A percentile compares a stretch with the other conserved stretches of the same genome.
Evolutionary conservation across 2,113 vertebrate species (phyloP).

Genomic region (Odobenus rosmarus): DNA sequence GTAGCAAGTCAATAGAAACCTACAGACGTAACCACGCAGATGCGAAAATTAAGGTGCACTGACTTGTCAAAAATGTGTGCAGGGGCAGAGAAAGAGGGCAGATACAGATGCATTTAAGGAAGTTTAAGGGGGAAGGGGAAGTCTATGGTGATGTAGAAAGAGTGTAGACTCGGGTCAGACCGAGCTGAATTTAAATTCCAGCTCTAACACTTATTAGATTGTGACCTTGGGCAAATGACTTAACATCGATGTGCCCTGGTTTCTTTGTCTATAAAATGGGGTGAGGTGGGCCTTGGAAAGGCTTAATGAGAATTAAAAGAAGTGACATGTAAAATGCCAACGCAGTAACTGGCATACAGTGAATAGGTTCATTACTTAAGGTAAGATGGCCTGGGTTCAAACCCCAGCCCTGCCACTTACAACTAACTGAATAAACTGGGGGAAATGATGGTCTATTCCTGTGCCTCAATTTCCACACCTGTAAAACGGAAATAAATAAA

Average conservation of each 20-base stretch:
- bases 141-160: neutral
- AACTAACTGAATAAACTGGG: conserved; percentile 12
- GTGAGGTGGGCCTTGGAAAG: neutral
- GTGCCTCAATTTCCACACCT: conserved; percentile 33
- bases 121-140: neutral
- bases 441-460: neutral
- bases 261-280: conserved; percentile 6
- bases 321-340: conserved; percentile 12
- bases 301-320: neutral
- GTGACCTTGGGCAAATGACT: neutral
- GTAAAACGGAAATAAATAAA: conserved; percentile 32
- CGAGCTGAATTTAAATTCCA: conserved; percentile 15
- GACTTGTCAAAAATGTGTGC: neutral
- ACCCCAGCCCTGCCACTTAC: conserved; percentile 19
- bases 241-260: neutral
- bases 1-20: neutral
- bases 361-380: neutral
- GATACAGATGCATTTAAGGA: neutral
- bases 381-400: conserved; percentile 1
- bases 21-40: neutral
- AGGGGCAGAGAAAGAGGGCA: neutral
- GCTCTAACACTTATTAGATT: neutral
- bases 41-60: neutral
- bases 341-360: neutral
- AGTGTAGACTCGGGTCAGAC: neutral